These are phyloP conservation scores for Momotus momota DNA, from an alignment of 2,797 vertebrate genomes.

Conservation along the genomic window DNA sequence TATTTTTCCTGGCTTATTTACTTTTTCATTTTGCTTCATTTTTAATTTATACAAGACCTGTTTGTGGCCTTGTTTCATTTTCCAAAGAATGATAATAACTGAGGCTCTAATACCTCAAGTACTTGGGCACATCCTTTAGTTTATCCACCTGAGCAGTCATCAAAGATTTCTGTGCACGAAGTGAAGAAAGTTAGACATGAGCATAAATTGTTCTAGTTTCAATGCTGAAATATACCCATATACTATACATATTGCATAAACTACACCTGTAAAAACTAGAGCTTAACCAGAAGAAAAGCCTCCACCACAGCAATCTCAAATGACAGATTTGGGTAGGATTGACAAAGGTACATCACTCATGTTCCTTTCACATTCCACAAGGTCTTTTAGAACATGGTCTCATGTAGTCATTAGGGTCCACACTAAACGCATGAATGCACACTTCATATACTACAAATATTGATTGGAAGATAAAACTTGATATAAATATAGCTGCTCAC, in stretches of 20 bases:
- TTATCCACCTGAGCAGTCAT: conserved; percentile 17
- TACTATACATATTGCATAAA: not conserved
- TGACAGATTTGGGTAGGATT: not conserved
- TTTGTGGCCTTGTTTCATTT: conserved; percentile 32
- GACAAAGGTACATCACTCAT: not conserved
- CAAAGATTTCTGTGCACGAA: conserved; percentile 13
- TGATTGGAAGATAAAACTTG: not conserved
- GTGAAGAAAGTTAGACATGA: not conserved
- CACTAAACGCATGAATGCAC: not conserved
- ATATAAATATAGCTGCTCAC: not conserved
- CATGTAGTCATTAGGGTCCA: not conserved
- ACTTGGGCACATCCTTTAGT: not conserved
- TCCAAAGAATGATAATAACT: conserved; percentile 43
- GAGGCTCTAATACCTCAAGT: not conserved
- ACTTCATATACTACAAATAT: not conserved
- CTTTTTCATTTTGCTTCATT: conserved; percentile 41
- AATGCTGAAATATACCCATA: not conserved
- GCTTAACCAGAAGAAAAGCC: not conserved
- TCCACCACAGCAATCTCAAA: not conserved
- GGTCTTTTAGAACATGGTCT: not conserved
- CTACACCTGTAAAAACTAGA: not conserved
- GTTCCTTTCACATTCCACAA: not conserved
- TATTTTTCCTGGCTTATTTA: conserved; percentile 59
- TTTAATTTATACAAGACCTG: conserved; percentile 47
- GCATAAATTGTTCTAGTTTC: not conserved